These are phyloP conservation scores for Aphodius sticticus DNA, from an alignment of 2,888 invertebrate genomes.

Conservation along the genomic window DNA sequence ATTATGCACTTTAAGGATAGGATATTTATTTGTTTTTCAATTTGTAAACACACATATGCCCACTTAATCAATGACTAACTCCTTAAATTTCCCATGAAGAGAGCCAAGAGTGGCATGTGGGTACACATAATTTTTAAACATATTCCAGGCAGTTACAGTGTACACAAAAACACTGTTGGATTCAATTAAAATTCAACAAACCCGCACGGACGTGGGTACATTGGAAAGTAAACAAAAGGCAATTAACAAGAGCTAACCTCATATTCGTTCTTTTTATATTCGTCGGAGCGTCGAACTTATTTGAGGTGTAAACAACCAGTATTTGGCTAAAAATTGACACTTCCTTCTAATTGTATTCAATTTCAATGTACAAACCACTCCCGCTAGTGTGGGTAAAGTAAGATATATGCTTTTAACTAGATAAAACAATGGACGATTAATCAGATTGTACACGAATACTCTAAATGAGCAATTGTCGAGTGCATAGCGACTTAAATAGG, in stretches of 20 bases:
- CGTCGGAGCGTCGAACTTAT: background rate
- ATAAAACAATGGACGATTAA: background rate
- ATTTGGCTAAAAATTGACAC: background rate
- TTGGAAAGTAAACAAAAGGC: constrained; percentile 4
- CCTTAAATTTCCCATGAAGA: background rate
- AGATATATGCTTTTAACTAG: background rate
- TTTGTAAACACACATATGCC: background rate
- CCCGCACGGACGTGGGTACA: background rate
- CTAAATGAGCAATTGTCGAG: too few relatives aligned
- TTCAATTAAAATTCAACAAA: background rate
- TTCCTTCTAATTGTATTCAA: background rate
- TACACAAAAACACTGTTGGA: background rate
- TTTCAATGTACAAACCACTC: background rate
- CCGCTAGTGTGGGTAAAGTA: background rate
- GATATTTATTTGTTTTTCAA: background rate
- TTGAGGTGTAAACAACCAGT: background rate
- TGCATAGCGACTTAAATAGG: too few relatives aligned
- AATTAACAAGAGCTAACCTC: background rate
- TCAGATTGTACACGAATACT: background rate
- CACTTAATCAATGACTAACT: background rate
- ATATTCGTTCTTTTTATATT: background rate
- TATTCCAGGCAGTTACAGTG: background rate
- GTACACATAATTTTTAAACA: background rate
- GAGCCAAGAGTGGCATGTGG: background rate
- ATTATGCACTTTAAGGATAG: background rate